phyloP scores from a whole-genome alignment of 2,888 invertebrate species.

The Platycheirus rosarum region DNA sequence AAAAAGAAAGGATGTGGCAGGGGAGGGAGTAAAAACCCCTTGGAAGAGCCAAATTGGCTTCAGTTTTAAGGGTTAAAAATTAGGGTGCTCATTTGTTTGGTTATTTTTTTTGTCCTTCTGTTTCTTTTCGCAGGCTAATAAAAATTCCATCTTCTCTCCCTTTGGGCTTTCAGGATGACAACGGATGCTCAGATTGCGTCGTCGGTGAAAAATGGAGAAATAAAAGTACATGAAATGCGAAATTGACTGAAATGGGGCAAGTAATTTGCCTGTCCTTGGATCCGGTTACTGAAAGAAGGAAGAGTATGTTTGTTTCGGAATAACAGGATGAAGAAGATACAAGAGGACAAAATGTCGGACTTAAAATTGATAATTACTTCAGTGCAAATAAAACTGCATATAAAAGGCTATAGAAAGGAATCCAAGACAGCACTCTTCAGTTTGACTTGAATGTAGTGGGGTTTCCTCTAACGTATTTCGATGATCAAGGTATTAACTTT shows the following conservation, averaged over 20 bases:
- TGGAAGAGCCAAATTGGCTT: constrained; percentile 59
- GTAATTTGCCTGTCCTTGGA: constrained; percentile 42
- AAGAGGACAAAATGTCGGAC: too few relatives aligned
- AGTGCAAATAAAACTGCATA: too few relatives aligned
- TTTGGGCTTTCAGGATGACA: constrained; percentile 1
- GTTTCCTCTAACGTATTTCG: too few relatives aligned
- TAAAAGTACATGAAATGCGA: constrained; percentile 60
- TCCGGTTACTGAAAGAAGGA: too few relatives aligned
- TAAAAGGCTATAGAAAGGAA: too few relatives aligned
- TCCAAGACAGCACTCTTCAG: too few relatives aligned
- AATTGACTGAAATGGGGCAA: constrained; percentile 61
- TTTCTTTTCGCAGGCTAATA: constrained; percentile 38
- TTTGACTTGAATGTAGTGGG: too few relatives aligned
- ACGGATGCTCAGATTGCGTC: constrained; percentile 31
- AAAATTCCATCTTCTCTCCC: constrained; percentile 45
- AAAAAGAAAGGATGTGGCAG: constrained; percentile 6
- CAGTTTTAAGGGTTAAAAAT: constrained; percentile 58
- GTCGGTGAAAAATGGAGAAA: constrained; percentile 53
- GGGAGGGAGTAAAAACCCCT: constrained; percentile 5
- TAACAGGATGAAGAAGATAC: too few relatives aligned
- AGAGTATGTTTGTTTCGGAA: too few relatives aligned
- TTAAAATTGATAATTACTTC: too few relatives aligned
- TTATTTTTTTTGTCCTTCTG: constrained; percentile 17
- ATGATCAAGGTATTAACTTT: too few relatives aligned
- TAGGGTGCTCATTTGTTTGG: constrained; percentile 42